These are phyloP conservation scores for Gallinago stenura DNA, from an alignment of 2,797 vertebrate species.

Conservation along the genomic window DNA sequence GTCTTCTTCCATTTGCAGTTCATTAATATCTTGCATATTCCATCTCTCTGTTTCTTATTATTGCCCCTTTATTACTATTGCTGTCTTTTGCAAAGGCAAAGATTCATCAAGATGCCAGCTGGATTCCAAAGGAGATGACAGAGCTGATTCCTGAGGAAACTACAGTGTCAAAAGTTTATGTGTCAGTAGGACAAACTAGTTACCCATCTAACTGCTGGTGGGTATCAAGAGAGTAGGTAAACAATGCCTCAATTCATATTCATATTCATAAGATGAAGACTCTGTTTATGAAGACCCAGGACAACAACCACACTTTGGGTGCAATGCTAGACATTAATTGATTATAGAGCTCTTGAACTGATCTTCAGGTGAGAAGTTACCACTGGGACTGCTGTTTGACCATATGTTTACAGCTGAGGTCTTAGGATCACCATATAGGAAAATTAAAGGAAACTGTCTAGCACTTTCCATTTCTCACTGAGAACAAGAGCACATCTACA, in stretches of 20 bases:
- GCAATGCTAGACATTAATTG: rapidly evolving
- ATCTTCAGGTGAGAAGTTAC: not conserved
- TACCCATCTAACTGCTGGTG: not conserved
- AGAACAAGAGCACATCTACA: not conserved
- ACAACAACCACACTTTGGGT: not conserved
- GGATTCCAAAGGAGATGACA: not conserved
- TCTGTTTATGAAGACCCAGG: not conserved
- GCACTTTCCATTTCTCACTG: not conserved
- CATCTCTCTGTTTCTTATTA: not conserved
- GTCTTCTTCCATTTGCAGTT: not conserved
- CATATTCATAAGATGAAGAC: not conserved
- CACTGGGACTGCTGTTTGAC: not conserved
- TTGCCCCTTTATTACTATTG: not conserved
- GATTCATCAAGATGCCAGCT: not conserved
- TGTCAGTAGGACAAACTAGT: not conserved
- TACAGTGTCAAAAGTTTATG: not conserved
- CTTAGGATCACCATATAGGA: not conserved
- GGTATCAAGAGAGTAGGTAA: not conserved
- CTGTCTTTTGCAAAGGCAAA: not conserved
- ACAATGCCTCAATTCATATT: not conserved
- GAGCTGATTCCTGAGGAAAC: no score
- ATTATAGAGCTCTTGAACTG: not conserved
- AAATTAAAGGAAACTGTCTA: not conserved
- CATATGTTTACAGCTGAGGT: not conserved
- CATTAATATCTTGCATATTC: not conserved